Evolutionary conservation across 2,888 invertebrate species (phyloP).

Genomic region (Carterocephalus palaemon): DNA sequence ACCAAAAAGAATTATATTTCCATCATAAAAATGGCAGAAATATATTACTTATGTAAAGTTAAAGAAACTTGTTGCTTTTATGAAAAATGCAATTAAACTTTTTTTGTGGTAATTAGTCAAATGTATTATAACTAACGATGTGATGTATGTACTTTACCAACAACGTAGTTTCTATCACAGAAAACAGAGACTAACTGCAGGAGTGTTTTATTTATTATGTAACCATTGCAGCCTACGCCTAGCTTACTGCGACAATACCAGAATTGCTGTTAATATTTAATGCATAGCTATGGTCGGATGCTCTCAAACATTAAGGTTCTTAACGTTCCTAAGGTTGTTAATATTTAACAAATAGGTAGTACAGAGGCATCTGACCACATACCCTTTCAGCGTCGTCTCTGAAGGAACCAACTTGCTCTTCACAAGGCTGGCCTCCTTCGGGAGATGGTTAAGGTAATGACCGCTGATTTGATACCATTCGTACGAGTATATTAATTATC

Average conservation of each 20-base stretch:
- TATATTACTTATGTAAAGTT: too few relatives aligned
- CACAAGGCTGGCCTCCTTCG: constrained; percentile 46
- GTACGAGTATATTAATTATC: neutral
- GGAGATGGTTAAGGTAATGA: constrained; percentile 12
- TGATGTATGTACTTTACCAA: too few relatives aligned
- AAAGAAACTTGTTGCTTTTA: too few relatives aligned
- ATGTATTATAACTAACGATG: too few relatives aligned
- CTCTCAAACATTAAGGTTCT: constrained; percentile 19
- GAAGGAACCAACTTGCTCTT: constrained; percentile 40
- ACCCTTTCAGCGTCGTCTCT: constrained; percentile 59
- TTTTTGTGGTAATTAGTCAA: too few relatives aligned
- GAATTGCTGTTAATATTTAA: constrained; percentile 14
- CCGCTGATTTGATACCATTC: neutral
- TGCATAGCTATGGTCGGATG: constrained; percentile 12
- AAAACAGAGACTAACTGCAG: too few relatives aligned
- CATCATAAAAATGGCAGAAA: too few relatives aligned
- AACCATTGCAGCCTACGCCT: neutral
- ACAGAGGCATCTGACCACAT: constrained; percentile 68
- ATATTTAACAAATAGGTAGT: constrained; percentile 74
- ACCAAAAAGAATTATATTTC: too few relatives aligned
- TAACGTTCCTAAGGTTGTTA: constrained; percentile 50
- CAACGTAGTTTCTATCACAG: too few relatives aligned
- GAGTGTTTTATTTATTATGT: neutral
- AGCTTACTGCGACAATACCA: constrained; percentile 19
- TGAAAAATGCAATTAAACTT: too few relatives aligned